Conservation (phyloP, 1,140 invertebrate species). For the Lanistes nyassanus region DNA sequence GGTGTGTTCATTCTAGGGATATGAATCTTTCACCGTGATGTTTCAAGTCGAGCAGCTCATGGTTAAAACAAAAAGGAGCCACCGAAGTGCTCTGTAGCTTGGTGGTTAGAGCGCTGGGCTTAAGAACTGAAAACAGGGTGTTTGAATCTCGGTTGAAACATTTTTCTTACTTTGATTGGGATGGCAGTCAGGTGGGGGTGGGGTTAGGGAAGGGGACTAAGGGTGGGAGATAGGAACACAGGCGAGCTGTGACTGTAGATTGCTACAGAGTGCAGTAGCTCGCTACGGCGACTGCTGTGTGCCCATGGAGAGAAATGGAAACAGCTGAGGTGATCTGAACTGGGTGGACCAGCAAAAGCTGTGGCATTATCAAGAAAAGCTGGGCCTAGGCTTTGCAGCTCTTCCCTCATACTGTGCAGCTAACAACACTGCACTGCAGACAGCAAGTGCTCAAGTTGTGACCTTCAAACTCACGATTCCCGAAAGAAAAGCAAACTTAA, state of each 20-base stretch:
- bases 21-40: not conserved
- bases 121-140: too few species aligned
- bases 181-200: not conserved
- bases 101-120: too few species aligned
- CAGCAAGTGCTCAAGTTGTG: not conserved
- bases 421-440: conserved; percentile 4
- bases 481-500: not conserved
- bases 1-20: too few species aligned
- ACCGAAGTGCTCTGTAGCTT: not conserved
- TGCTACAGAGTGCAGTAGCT: too few species aligned
- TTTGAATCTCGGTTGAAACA: too few species aligned
- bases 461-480: not conserved
- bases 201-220: too few species aligned
- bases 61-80: not conserved
- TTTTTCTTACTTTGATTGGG: not conserved
- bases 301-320: too few species aligned
- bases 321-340: too few species aligned
- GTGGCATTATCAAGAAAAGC: conserved; percentile 5
- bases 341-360: not conserved
- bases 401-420: conserved; percentile 13
- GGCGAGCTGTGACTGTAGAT: too few species aligned
- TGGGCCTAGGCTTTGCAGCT: conserved; percentile 8
- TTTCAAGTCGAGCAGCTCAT: not conserved
- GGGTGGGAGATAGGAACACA: too few species aligned
- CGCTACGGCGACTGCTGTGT: too few species aligned